Conservation (phyloP, 2,113 vertebrate species). For the Tichodroma muraria region DNA sequence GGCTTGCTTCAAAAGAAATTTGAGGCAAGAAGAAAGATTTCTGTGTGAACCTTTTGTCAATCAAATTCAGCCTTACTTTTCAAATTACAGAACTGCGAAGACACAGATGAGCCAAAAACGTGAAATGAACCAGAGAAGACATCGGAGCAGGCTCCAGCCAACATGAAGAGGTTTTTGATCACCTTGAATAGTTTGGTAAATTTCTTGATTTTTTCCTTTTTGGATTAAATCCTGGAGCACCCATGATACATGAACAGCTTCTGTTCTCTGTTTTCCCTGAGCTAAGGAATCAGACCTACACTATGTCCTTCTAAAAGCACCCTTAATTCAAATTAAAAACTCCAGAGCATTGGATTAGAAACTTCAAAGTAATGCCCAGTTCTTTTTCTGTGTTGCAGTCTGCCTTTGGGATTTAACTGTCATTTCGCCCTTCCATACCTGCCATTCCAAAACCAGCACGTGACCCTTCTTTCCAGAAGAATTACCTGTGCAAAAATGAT, state of each 20-base stretch:
- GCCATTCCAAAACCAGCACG: rapidly evolving
- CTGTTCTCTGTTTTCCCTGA: not conserved
- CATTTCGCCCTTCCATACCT: not conserved
- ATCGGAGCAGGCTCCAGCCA: not conserved
- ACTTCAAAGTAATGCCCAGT: not conserved
- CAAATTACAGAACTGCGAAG: not conserved
- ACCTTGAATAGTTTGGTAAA: not conserved
- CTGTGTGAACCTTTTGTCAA: not conserved
- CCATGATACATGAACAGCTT: not conserved
- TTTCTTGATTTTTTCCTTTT: not conserved
- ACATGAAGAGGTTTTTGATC: not conserved
- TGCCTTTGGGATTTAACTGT: not conserved
- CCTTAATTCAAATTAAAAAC: not conserved
- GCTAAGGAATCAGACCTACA: not conserved
- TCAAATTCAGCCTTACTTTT: not conserved
- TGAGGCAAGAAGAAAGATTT: not conserved
- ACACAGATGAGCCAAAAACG: not conserved
- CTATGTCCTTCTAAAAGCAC: not conserved
- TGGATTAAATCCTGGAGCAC: not conserved
- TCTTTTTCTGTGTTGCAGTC: not conserved
- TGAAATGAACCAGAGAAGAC: not conserved
- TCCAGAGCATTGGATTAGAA: not conserved
- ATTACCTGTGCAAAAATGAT: not conserved
- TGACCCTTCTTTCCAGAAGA: not conserved
- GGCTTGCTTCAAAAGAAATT: not conserved